phyloP scores from a whole-genome alignment of 2,797 vertebrate genomes.

The Cossypha polioptera region DNA sequence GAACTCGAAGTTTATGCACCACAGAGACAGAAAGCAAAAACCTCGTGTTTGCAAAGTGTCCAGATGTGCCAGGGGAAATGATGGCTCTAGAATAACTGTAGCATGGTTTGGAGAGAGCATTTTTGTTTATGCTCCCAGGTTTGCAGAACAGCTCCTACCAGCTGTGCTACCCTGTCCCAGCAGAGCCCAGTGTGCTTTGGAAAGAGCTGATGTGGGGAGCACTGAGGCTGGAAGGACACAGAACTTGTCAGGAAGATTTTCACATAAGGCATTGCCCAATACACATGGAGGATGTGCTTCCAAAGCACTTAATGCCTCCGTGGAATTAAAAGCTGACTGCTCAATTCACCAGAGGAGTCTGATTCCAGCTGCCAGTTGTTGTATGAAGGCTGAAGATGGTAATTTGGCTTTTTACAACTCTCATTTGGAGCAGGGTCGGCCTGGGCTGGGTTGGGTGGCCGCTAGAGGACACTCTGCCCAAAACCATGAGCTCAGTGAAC shows the following conservation, averaged over 20 bases:
- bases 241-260: accelerated
- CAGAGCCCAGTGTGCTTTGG: not conserved
- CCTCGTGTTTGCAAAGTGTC: accelerated
- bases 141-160: not conserved
- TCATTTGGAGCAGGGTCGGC: not conserved
- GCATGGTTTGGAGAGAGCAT: accelerated
- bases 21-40: not conserved
- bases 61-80: not conserved
- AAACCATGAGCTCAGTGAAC: not conserved
- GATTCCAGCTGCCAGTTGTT: not conserved
- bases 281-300: accelerated
- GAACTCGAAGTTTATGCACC: not conserved
- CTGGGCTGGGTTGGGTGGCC: not conserved
- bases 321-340: not conserved
- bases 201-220: accelerated
- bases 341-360: not conserved
- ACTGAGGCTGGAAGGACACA: not conserved
- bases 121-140: not conserved
- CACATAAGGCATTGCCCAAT: accelerated
- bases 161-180: not conserved
- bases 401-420: accelerated
- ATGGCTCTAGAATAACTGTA: not conserved
- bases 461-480: slow-evolving; percentile 45
- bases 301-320: not conserved
- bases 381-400: not conserved